Conservation (phyloP, 1,140 invertebrate genomes). For the Ceratoteleas bidentatus region DNA sequence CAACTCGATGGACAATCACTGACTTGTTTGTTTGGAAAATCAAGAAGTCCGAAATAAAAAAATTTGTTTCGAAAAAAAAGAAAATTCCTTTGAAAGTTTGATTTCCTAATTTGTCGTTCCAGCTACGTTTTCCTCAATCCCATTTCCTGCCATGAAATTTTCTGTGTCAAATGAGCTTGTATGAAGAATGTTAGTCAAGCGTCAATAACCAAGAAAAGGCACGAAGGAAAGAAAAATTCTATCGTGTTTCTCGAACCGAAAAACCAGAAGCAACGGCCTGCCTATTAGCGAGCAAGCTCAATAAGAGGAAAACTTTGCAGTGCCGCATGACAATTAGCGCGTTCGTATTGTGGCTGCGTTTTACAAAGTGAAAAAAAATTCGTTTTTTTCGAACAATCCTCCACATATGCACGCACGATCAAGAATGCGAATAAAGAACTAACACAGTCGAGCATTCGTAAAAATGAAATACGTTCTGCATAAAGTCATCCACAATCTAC, state of each 20-base stretch:
- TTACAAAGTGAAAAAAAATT: too few species aligned
- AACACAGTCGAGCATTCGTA: too few species aligned
- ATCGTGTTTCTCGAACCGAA: background rate
- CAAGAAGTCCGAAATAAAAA: background rate
- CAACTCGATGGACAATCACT: too few species aligned
- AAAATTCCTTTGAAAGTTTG: too few species aligned
- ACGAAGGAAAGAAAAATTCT: slow-evolving; percentile 6
- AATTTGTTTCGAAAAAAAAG: too few species aligned
- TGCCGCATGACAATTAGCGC: background rate
- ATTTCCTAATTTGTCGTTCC: background rate
- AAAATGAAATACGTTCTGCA: too few species aligned
- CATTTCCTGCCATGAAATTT: slow-evolving; percentile 18
- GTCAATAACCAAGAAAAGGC: slow-evolving; percentile 15
- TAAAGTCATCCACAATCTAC: too few species aligned
- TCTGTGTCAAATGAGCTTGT: slow-evolving; percentile 25
- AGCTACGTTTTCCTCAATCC: slow-evolving; percentile 7
- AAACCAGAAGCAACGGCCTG: background rate
- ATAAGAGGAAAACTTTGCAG: slow-evolving; percentile 1
- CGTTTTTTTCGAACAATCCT: too few species aligned
- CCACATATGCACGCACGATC: too few species aligned
- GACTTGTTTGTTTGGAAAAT: background rate
- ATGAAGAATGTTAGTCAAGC: slow-evolving; percentile 43
- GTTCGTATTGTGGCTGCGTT: background rate
- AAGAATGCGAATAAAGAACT: too few species aligned
- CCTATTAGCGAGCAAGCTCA: slow-evolving; percentile 11